Evolutionary conservation across 2,888 invertebrate species (phyloP), one percentile per base, ranked within the genome.

Genomic region (Acanthosepion esculentum): DNA sequence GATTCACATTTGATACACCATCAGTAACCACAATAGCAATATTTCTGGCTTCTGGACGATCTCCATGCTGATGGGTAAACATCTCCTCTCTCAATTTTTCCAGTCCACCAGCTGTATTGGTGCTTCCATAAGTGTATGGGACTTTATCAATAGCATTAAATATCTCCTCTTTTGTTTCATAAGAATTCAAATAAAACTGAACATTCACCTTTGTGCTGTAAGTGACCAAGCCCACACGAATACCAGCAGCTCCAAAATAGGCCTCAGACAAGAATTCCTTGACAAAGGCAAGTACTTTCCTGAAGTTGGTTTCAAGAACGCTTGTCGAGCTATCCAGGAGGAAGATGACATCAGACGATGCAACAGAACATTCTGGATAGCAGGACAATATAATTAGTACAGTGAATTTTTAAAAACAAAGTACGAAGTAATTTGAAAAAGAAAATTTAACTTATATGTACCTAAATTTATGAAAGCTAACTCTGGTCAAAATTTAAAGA

Each of bases 291-390:
- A 96, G 95, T 95, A 96, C 95, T 78, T 96, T 93, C 94, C 95
- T 94, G 95, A 96, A 97, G 95, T 96, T 96, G 15, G 95, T 95
- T 95, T 95, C 95, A 78, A 95, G 96, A 53, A 97, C 96, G 95
- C 96, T 96, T 50, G 96, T 96, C 29, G 96, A 96, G 20, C 96
- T 95, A 94, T 97, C 97, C 92, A 97, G 95, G 1, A 96, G 95
- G 94, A 97, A 96, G 12, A 96, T 95, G n/a, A 97, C 95, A 94
- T 97, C 96, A 18, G 96, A 95, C 5, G 95, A 92, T 20, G 95
- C 94, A 53, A 94, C 95, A 64, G 93, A 55, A 95, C 95, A 95
- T 92, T 94, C 95, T 95, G 94, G 26, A 94, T 29, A 50, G 41
- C 7, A 64, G 18, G 41, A 15, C 10, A 94, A 94, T 78, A 78